These are phyloP conservation scores for Heliconius erato DNA, from an alignment of 2,888 invertebrate genomes.

Conservation along the genomic window DNA sequence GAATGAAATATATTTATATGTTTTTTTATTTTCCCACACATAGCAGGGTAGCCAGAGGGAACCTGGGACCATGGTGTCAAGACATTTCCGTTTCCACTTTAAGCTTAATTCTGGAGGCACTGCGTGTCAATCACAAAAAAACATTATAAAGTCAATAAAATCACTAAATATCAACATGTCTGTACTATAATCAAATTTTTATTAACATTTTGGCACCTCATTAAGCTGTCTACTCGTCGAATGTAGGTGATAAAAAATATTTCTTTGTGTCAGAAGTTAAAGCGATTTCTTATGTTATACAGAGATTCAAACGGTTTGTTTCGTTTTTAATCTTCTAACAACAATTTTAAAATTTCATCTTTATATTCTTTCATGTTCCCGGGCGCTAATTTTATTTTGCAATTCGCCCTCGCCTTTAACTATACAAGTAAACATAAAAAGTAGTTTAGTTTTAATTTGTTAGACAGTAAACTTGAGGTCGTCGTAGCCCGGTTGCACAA, in stretches of 20 bases:
- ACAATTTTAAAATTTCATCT: constrained; percentile 9
- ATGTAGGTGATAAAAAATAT: constrained; percentile 49
- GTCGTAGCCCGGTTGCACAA: no score
- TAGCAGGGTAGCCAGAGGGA: no score
- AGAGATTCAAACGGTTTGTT: constrained; percentile 27
- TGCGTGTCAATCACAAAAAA: not conserved
- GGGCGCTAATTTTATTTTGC: constrained; percentile 6
- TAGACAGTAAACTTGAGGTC: not conserved
- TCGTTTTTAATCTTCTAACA: constrained; percentile 28
- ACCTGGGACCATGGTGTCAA: no score
- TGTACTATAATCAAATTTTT: constrained; percentile 30
- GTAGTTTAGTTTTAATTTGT: not conserved
- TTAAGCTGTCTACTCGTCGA: constrained; percentile 49
- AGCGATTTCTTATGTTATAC: constrained; percentile 27
- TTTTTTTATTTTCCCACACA: no score
- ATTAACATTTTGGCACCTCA: constrained; percentile 51
- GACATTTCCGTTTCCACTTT: no score
- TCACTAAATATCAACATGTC: no score
- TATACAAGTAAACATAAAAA: not conserved
- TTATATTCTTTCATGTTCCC: constrained; percentile 15
- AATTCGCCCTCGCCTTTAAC: not conserved
- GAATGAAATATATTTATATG: no score
- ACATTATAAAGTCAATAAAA: not conserved
- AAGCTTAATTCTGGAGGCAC: no score
- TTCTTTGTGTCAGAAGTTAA: constrained; percentile 32